Percentiles rank a stretch among this genome's conserved stretches.
Conservation (phyloP, 2,888 invertebrate genomes). For the Cyaniris semiargus region DNA sequence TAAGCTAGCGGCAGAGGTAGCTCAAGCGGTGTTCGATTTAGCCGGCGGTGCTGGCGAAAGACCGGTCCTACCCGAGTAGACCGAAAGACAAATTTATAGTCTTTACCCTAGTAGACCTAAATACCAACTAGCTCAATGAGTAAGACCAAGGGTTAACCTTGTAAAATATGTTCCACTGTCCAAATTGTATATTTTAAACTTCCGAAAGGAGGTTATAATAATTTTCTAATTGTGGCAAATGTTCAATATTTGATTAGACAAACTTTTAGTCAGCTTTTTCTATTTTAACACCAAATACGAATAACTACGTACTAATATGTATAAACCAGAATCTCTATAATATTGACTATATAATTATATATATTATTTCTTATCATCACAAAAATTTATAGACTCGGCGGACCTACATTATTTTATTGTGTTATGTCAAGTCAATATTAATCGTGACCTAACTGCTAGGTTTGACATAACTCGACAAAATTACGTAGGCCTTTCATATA, state of each 20-base stretch:
- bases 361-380: neutral
- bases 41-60: slow-evolving; percentile 89
- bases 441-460: too few relatives aligned
- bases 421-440: too few relatives aligned
- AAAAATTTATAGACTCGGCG: too few relatives aligned
- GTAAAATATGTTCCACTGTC: slow-evolving; percentile 6
- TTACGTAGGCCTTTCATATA: too few relatives aligned
- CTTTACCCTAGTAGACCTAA: neutral
- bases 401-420: too few relatives aligned
- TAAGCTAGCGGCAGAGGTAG: slow-evolving; percentile 87
- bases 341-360: neutral
- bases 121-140: slow-evolving; percentile 14
- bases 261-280: neutral
- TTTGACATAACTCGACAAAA: too few relatives aligned
- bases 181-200: neutral
- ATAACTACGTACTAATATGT: neutral
- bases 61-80: slow-evolving; percentile 65
- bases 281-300: neutral
- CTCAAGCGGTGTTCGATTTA: slow-evolving; percentile 85
- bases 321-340: neutral
- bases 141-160: slow-evolving; percentile 1
- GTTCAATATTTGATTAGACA: neutral
- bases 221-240: neutral
- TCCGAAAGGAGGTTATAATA: neutral
- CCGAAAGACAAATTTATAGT: neutral